Percentiles rank a stretch among this genome's conserved stretches.
Conservation (phyloP, 2,797 vertebrate genomes). For the Oreortyx pictus region DNA sequence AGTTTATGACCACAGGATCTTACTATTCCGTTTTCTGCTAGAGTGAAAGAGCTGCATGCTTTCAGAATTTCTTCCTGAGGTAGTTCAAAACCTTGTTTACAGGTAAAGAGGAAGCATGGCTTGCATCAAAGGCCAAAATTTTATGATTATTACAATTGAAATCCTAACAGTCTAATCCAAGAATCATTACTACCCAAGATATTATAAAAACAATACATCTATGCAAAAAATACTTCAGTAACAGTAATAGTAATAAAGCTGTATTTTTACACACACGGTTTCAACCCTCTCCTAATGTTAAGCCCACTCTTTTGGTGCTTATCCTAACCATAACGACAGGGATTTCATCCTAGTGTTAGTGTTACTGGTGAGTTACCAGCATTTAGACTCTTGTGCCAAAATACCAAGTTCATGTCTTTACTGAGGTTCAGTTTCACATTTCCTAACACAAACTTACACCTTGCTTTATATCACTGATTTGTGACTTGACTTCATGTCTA, state of each 20-base stretch:
- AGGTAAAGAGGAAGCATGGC: not conserved
- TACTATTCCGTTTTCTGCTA: not conserved
- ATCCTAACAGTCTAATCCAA: not conserved
- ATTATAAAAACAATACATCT: not conserved
- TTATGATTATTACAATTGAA: not conserved
- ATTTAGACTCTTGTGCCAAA: not conserved
- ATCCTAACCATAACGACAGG: not conserved
- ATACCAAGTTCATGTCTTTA: not conserved
- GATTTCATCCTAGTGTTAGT: not conserved
- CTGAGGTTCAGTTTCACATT: not conserved
- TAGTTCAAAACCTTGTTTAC: not conserved
- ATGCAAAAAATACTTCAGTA: not conserved
- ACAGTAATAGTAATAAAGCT: not conserved
- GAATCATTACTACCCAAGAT: not conserved
- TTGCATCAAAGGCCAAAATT: not conserved
- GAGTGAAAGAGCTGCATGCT: not conserved
- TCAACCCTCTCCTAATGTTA: not conserved
- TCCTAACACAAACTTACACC: not conserved
- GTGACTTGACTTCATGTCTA: not conserved
- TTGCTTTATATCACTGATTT: not conserved
- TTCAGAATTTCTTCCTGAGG: not conserved
- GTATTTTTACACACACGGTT: not conserved
- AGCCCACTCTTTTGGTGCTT: not conserved
- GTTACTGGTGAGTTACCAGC: fast-evolving
- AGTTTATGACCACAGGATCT: not conserved